Percentiles rank a stretch among this genome's conserved stretches.
These are phyloP conservation scores for Pholis gunnellus DNA, from an alignment of 2,113 vertebrate species.

Conservation along the genomic window DNA sequence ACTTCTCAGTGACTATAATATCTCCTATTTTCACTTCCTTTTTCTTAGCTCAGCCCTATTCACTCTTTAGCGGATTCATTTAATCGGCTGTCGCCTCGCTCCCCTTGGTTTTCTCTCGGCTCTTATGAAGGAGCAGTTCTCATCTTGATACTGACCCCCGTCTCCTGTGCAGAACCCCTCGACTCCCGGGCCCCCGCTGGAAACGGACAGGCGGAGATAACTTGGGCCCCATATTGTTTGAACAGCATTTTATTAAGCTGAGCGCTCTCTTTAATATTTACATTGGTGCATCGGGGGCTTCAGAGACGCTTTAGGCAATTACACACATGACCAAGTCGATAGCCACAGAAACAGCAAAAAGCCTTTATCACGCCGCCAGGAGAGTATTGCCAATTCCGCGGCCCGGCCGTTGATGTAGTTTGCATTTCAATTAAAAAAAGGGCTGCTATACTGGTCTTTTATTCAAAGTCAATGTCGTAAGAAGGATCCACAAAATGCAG, in stretches of 20 bases:
- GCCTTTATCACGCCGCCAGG: constrained; percentile 81
- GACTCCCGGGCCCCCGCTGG: constrained; percentile 37
- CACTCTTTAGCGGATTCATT: constrained; percentile 67
- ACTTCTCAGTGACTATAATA: constrained; percentile 36
- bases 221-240: constrained; percentile 83
- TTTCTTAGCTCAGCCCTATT: constrained; percentile 60
- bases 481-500: constrained; percentile 69
- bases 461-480: constrained; percentile 81
- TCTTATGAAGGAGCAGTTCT: constrained; percentile 61
- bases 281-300: constrained; percentile 84
- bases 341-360: constrained; percentile 77
- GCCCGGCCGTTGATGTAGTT: constrained; percentile 82
- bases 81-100: constrained; percentile 63
- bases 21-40: constrained; percentile 50
- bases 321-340: constrained; percentile 83
- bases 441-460: constrained; percentile 76
- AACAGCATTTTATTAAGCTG: constrained; percentile 86
- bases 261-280: constrained; percentile 85
- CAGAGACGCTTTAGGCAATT: constrained; percentile 84
- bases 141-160: constrained; percentile 78
- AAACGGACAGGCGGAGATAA: constrained; percentile 78
- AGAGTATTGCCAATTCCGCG: constrained; percentile 76
- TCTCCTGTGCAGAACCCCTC: constrained; percentile 45
- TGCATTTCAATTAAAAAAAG: constrained; percentile 87
- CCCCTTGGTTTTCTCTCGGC: constrained; percentile 38